phyloP scores from a whole-genome alignment of 2,797 vertebrate genomes.

The Salarias fasciatus region DNA sequence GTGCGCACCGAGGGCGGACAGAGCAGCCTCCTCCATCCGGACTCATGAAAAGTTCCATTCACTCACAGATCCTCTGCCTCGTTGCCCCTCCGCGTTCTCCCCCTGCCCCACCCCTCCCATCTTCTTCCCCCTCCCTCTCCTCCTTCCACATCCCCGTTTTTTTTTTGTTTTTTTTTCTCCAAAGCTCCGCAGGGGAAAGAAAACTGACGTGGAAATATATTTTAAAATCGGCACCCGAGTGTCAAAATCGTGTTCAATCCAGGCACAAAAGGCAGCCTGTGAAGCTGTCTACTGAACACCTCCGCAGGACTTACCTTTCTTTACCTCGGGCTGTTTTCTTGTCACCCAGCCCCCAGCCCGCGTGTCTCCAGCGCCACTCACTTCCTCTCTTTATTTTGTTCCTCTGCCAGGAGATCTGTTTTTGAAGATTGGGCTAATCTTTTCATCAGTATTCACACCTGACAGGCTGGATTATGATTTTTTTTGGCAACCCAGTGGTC shows the following conservation, averaged over 20 bases:
- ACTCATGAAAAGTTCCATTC: slow-evolving; percentile 66
- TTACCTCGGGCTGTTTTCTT: neutral
- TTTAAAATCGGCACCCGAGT: neutral
- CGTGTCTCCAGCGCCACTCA: slow-evolving; percentile 11
- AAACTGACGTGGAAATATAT: neutral
- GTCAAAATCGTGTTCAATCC: neutral
- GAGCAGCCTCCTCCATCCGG: slow-evolving; percentile 9
- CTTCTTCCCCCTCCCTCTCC: slow-evolving; percentile 28
- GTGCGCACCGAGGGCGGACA: neutral
- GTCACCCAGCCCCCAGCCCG: slow-evolving; percentile 25
- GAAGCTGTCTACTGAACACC: neutral
- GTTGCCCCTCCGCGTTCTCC: neutral
- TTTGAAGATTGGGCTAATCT: slow-evolving; percentile 23
- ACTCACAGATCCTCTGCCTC: slow-evolving; percentile 43
- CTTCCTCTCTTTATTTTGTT: slow-evolving; percentile 32
- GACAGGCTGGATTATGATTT: slow-evolving; percentile 25
- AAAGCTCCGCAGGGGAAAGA: slow-evolving; percentile 23
- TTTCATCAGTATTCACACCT: slow-evolving; percentile 33
- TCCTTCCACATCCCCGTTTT: slow-evolving; percentile 24
- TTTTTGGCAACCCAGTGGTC: neutral
- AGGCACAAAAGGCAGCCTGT: neutral
- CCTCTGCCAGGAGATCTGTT: slow-evolving; percentile 17
- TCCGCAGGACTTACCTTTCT: slow-evolving; percentile 1
- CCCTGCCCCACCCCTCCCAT: slow-evolving; percentile 1
- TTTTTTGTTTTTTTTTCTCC: too few species aligned